Evolutionary conservation across 2,113 vertebrate species (phyloP).

Genomic region (Chaetura pelagica): DNA sequence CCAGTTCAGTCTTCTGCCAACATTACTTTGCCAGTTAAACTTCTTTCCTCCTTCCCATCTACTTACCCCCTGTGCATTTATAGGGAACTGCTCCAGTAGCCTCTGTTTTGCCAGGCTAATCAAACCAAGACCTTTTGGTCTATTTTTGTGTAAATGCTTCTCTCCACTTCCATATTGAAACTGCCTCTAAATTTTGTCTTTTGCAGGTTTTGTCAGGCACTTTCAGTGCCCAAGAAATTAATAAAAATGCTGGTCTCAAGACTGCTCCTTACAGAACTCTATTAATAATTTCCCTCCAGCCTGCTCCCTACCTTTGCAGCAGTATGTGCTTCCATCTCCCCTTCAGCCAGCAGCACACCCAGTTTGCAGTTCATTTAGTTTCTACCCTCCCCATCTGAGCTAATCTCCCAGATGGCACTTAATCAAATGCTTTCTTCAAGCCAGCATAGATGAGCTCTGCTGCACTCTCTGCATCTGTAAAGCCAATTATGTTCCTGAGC

Average conservation of each 20-base stretch:
- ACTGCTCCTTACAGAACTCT: neutral
- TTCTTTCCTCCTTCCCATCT: neutral
- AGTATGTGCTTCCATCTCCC: neutral
- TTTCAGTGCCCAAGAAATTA: neutral
- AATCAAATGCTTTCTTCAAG: neutral
- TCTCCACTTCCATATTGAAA: neutral
- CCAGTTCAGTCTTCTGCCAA: neutral
- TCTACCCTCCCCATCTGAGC: neutral
- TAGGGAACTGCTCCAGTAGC: neutral
- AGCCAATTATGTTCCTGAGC: neutral
- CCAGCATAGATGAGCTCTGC: neutral
- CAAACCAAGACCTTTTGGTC: fast-evolving
- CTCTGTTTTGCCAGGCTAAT: neutral
- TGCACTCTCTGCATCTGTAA: neutral
- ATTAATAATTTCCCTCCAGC: neutral
- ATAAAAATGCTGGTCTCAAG: neutral
- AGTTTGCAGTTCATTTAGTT: neutral
- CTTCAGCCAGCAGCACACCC: neutral
- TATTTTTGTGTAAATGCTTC: neutral
- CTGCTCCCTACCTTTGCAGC: neutral
- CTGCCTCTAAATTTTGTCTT: neutral
- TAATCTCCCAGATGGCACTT: neutral
- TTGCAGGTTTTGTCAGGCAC: neutral
- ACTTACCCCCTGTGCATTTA: neutral
- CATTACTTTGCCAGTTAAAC: neutral